Percentiles rank a stretch among this genome's conserved stretches.
Evolutionary conservation across 35 echinoderm and acorn worm genomes (phyloP).

Genomic region (Apostichopus parvimensis): DNA sequence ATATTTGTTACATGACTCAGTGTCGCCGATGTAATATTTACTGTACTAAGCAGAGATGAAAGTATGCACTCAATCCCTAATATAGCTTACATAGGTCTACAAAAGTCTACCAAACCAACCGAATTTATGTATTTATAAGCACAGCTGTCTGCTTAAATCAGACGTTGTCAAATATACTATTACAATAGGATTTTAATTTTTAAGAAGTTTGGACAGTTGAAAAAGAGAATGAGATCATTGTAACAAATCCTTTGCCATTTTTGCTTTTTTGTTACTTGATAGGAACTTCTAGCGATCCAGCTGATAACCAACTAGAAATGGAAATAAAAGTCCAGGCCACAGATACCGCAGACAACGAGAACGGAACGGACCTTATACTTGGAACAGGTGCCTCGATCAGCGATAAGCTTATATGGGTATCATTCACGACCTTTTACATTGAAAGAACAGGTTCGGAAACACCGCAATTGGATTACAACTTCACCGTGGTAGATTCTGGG

Average conservation of each 20-base stretch:
- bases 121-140: no score
- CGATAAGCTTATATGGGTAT: conserved; percentile 10
- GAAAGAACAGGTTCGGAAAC: conserved; percentile 24
- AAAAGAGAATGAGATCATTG: no score
- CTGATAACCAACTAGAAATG: not conserved
- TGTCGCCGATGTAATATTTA: no score
- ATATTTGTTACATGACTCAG: no score
- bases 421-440: not conserved
- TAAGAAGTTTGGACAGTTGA: no score
- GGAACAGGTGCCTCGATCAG: not conserved
- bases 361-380: not conserved
- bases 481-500: not conserved
- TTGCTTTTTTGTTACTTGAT: not conserved
- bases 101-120: no score
- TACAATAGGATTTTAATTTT: no score
- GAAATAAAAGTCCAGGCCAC: conserved; percentile 16
- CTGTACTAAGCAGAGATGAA: no score
- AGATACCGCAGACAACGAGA: conserved; percentile 20
- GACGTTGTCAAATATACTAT: no score
- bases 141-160: no score
- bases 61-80: no score
- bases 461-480: not conserved
- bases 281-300: conserved; percentile 7
- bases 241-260: not conserved
- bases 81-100: no score